These are phyloP conservation scores for Strix uralensis DNA, from an alignment of 2,113 vertebrate species.

Conservation along the genomic window DNA sequence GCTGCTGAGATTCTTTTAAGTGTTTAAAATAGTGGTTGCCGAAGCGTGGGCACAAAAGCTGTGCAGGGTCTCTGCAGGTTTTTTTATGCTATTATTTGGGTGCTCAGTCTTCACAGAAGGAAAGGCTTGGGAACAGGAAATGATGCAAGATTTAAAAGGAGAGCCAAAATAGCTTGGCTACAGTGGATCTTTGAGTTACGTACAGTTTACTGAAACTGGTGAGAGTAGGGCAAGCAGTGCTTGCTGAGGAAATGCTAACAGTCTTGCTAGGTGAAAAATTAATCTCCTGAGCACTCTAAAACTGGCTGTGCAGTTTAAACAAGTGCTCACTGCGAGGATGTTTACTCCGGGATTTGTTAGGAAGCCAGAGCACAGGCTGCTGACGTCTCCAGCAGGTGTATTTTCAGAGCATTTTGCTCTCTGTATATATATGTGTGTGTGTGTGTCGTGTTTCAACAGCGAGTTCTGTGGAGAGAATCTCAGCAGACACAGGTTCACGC, in stretches of 20 bases:
- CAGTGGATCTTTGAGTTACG: not conserved
- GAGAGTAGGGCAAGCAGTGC: not conserved
- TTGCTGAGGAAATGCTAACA: not conserved
- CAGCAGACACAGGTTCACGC: slow-evolving; percentile 90
- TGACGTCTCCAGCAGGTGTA: not conserved
- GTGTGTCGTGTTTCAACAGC: slow-evolving; percentile 66
- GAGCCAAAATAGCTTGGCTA: not conserved
- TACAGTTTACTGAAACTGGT: not conserved
- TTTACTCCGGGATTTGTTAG: not conserved
- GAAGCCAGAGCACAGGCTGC: not conserved
- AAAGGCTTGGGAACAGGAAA: not conserved
- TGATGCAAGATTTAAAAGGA: not conserved
- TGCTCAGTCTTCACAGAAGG: not conserved
- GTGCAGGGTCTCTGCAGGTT: not conserved
- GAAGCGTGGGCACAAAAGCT: not conserved
- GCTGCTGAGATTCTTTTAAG: not conserved
- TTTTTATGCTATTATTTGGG: not conserved
- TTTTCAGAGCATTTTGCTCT: not conserved
- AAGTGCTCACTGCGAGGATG: rapidly evolving
- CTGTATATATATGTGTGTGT: rapidly evolving
- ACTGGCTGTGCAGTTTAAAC: not conserved
- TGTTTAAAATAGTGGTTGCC: not conserved
- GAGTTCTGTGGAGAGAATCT: slow-evolving; percentile 98
- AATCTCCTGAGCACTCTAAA: not conserved
- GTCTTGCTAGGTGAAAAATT: not conserved